Evolutionary conservation across 2,113 vertebrate genomes (phyloP), one percentile per base, ranked within the genome.

Genomic region (Brevimyrus niger): DNA sequence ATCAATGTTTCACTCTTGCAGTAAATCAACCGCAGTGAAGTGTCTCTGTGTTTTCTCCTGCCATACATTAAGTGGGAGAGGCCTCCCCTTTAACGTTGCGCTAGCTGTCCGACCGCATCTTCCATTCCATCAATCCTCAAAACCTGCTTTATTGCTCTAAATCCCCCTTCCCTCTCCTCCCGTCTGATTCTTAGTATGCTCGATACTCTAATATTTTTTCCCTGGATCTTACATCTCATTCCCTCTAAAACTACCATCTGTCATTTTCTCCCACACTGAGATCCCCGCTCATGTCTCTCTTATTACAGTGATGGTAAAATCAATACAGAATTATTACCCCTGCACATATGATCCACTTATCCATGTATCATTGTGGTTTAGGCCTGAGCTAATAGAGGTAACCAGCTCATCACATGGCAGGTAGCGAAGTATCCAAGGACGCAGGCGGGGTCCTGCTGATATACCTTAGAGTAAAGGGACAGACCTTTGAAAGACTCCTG

Each of bases 261-360:
- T 50, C 84, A 86, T 50, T 51, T 86, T 86, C 44, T 50, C 46
- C 27, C 23, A 13, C 84, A 27, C 51, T 50, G 50, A 86, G 23
- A 86, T 31, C 47, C 13, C 10, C 23, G 7, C 84, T 86, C 38
- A 31, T 86, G 47, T 27, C 46, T n/a, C 7, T 50, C n/a, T 23
- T 86, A 50, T 82, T 27, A 50, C 13, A 86, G 23, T 50, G 84
- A 86, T 50, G 47, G 46, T 17, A 50, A 27, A 86, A 86, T 86
- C 84, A 31, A 86, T 86, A 50, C 15, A 31, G n/a, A 86, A 86
- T 50, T 51, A 86, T 86, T 86, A 86, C 48, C 84, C 42, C 10
- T n/a, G 83, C 46, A 85, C 42, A 48, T 46, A 48, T 48, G 42
- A 85, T 85, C 42, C 23, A 27, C 42, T 85, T 85, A 82, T 42